Conservation (phyloP, 2,113 vertebrate species). For the Catagonus wagneri region DNA sequence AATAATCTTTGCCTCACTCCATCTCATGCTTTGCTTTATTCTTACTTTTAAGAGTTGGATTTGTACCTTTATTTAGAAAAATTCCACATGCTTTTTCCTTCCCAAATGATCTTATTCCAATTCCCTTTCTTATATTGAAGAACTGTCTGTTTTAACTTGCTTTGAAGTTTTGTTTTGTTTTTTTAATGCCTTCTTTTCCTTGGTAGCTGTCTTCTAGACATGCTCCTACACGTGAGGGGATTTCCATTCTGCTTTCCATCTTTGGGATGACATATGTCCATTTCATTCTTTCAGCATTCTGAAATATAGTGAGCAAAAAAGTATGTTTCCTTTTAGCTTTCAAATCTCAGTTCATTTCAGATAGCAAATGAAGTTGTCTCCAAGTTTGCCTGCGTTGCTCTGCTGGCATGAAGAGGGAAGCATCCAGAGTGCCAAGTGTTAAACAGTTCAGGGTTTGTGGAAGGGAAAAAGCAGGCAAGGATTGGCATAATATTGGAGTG, state of each 20-base stretch:
- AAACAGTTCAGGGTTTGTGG: neutral
- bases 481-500: neutral
- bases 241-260: neutral
- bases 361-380: slow-evolving; percentile 20
- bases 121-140: slow-evolving; percentile 31
- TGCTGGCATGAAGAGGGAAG: neutral
- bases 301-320: neutral
- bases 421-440: neutral
- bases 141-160: slow-evolving; percentile 1
- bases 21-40: neutral
- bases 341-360: slow-evolving; percentile 40
- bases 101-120: neutral
- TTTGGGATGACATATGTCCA: neutral
- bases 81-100: neutral
- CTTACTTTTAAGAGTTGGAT: neutral
- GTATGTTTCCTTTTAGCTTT: neutral
- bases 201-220: neutral
- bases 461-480: rapidly evolving
- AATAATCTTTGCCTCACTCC: neutral
- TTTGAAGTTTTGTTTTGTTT: neutral
- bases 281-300: neutral
- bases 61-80: slow-evolving; percentile 25
- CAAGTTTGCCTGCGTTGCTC: neutral
- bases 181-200: neutral
- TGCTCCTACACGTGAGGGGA: neutral